These are phyloP conservation scores for Papilio glaucus DNA, from an alignment of 1,140 invertebrate species.

Conservation along the genomic window DNA sequence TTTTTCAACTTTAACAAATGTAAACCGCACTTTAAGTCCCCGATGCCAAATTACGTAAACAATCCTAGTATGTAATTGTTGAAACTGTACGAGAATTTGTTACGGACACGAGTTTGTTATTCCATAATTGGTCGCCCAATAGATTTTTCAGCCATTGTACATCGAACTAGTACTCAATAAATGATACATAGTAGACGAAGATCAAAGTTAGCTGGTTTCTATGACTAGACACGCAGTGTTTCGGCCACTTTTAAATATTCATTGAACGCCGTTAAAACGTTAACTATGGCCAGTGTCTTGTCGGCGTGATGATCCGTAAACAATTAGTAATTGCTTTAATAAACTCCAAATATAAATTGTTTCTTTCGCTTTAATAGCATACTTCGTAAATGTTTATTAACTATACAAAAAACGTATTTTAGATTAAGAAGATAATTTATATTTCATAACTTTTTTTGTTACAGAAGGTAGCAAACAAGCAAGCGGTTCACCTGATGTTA, in stretches of 20 bases:
- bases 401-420: not conserved
- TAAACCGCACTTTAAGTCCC: conserved; percentile 53
- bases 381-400: conserved; percentile 2
- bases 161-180: conserved; percentile 39
- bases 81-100: conserved; percentile 81
- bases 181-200: not conserved
- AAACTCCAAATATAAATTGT: conserved; percentile 43
- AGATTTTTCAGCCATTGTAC: conserved; percentile 47
- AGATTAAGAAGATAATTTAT: too few species aligned
- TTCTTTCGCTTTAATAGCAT: conserved; percentile 41
- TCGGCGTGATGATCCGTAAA: conserved; percentile 69
- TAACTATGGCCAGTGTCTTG: conserved; percentile 70
- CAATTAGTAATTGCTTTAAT: conserved; percentile 71
- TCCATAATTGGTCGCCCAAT: conserved; percentile 74
- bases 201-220: conserved; percentile 33
- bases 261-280: conserved; percentile 69
- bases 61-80: conserved; percentile 78
- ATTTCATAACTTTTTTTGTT: too few species aligned
- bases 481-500: too few species aligned
- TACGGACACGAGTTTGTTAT: conserved; percentile 78
- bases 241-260: conserved; percentile 72
- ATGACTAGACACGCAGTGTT: conserved; percentile 48
- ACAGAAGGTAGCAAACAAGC: too few species aligned
- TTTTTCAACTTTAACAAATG: conserved; percentile 38
- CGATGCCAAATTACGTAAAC: conserved; percentile 71